phyloP scores from a whole-genome alignment of 2,113 vertebrate species.

The Aspiorhynchus laticeps region DNA sequence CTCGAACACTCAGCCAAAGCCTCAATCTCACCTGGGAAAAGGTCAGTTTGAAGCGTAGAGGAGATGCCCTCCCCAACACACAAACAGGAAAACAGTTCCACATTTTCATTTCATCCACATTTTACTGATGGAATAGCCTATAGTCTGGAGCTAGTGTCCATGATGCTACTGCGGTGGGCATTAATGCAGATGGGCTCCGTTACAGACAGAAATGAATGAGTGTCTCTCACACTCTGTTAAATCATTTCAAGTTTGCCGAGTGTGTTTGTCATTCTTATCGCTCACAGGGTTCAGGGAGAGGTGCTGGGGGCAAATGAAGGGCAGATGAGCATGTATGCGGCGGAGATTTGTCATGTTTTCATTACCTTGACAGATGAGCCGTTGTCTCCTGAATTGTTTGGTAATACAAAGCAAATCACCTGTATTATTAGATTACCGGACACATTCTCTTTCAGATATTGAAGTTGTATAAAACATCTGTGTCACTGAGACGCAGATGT shows the following conservation, averaged over 20 bases:
- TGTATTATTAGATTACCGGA: conserved; percentile 59
- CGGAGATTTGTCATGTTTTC: conserved; percentile 65
- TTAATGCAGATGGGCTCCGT: conserved; percentile 43
- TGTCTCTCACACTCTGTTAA: conserved; percentile 54
- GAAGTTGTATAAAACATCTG: conserved; percentile 62
- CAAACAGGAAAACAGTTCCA: conserved; percentile 10
- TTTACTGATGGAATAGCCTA: conserved; percentile 29
- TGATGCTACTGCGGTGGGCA: background rate
- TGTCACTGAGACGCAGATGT: conserved; percentile 36
- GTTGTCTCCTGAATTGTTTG: conserved; percentile 61
- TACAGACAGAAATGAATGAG: conserved; percentile 58
- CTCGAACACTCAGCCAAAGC: conserved; percentile 36
- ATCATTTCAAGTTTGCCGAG: conserved; percentile 47
- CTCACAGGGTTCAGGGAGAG: conserved; percentile 58
- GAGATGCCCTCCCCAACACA: background rate
- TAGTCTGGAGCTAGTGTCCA: conserved; percentile 7
- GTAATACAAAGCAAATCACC: conserved; percentile 61
- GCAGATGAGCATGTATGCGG: conserved; percentile 59
- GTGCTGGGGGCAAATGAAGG: conserved; percentile 64
- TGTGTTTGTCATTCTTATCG: conserved; percentile 57
- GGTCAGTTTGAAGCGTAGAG: conserved; percentile 16
- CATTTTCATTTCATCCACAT: conserved; percentile 25
- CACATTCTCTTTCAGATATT: conserved; percentile 61
- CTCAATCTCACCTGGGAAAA: conserved; percentile 28
- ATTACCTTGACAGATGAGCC: conserved; percentile 64